These are phyloP conservation scores for Protomyctophum bolini DNA, from an alignment of 2,113 vertebrate species.

Conservation along the genomic window DNA sequence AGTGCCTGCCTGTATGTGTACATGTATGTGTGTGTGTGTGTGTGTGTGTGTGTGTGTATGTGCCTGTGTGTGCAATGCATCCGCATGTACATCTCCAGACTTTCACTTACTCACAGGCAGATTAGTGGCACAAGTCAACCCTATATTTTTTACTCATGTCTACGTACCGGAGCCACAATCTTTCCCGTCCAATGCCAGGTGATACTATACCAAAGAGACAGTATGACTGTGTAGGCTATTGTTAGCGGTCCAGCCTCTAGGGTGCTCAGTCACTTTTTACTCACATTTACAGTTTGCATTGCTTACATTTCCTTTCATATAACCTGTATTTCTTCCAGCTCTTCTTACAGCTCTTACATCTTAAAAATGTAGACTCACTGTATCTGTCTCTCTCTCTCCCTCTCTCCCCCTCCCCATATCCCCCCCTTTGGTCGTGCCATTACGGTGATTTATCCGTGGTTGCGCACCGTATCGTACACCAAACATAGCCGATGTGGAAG, in stretches of 20 bases:
- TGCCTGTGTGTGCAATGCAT: slow-evolving; percentile 10
- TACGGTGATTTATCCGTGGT: too few species aligned
- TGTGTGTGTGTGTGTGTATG: slow-evolving; percentile 31
- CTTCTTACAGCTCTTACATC: too few species aligned
- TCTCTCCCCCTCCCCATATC: not conserved
- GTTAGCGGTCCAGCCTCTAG: slow-evolving; percentile 51
- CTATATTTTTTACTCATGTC: slow-evolving; percentile 72
- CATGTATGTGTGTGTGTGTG: slow-evolving; percentile 9
- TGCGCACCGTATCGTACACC: too few species aligned
- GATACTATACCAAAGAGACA: slow-evolving; percentile 67
- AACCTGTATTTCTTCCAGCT: too few species aligned
- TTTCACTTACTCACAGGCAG: slow-evolving; percentile 49
- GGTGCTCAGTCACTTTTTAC: too few species aligned
- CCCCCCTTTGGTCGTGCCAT: not conserved
- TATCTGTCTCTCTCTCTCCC: not conserved
- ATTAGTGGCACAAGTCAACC: slow-evolving; percentile 38
- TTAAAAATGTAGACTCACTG: too few species aligned
- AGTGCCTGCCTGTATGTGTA: slow-evolving; percentile 54
- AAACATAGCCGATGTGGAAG: too few species aligned
- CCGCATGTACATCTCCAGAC: not conserved
- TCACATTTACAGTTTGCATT: too few species aligned
- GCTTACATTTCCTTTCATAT: too few species aligned
- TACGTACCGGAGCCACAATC: slow-evolving; percentile 66
- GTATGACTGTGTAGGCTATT: slow-evolving; percentile 56
- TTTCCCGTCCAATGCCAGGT: slow-evolving; percentile 72